Evolutionary conservation across 2,797 vertebrate genomes (phyloP).

Genomic region (Helostoma temminkii): DNA sequence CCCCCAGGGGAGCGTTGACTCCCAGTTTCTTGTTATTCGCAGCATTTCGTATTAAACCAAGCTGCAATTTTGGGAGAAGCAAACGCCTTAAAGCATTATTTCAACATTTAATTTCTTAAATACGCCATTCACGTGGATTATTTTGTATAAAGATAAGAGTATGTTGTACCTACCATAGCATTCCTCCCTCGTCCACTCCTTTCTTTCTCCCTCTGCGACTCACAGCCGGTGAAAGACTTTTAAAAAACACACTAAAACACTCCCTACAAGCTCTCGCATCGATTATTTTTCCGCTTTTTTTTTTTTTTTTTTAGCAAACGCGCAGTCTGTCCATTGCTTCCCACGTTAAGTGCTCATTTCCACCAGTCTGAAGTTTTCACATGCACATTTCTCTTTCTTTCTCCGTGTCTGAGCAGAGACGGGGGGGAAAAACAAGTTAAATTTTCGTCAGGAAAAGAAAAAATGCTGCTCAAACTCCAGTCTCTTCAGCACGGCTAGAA

Average conservation of each 20-base stretch:
- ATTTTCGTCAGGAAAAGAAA: conserved; percentile 35
- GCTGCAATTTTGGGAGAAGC: conserved; percentile 28
- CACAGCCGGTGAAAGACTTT: conserved; percentile 74
- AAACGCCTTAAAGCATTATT: conserved; percentile 27
- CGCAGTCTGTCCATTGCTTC: conserved; percentile 37
- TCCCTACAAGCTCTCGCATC: conserved; percentile 66
- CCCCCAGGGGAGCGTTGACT: conserved; percentile 55
- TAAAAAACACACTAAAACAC: conserved; percentile 66
- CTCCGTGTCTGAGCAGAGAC: conserved; percentile 7
- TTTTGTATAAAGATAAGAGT: conserved; percentile 28
- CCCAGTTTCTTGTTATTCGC: conserved; percentile 66
- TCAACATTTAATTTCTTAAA: conserved; percentile 1
- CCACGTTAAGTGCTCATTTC: conserved; percentile 54
- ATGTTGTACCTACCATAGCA: conserved; percentile 83
- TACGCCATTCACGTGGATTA: conserved; percentile 7
- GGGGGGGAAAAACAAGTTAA: conserved; percentile 22
- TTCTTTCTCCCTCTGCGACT: conserved; percentile 57
- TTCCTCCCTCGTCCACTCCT: conserved; percentile 78
- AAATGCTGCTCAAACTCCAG: conserved; percentile 71
- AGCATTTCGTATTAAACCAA: conserved; percentile 28
- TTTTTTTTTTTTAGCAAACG: conserved; percentile 26
- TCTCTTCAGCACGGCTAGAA: conserved; percentile 60
- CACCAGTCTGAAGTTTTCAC: conserved; percentile 77
- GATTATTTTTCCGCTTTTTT: conserved; percentile 50
- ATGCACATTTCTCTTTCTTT: conserved; percentile 36